A percentile compares a stretch with the other conserved stretches of the same genome.
phyloP scores from a whole-genome alignment of 2,888 invertebrate genomes.

The Cyrtodaria siliqua region DNA sequence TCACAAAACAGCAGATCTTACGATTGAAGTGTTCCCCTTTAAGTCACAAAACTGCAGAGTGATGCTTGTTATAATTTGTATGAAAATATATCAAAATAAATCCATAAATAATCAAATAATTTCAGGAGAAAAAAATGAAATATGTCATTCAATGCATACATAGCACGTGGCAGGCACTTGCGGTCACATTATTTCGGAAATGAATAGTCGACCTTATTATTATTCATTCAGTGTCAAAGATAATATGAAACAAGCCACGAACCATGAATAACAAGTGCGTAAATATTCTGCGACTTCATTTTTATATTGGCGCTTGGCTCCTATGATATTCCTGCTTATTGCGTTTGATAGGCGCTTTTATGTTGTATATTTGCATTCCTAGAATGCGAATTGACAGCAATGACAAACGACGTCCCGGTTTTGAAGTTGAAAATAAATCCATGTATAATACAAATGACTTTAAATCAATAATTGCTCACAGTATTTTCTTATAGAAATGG shows the following conservation, averaged over 20 bases:
- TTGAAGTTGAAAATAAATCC: constrained; percentile 5
- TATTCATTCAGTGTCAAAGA: constrained; percentile 35
- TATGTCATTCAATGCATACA: too few species aligned
- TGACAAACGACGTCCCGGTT: constrained; percentile 28
- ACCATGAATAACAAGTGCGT: constrained; percentile 39
- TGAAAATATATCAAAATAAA: too few species aligned
- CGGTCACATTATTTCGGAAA: too few species aligned
- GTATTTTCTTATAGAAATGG: constrained; percentile 1
- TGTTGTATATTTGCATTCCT: constrained; percentile 33
- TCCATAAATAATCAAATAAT: too few species aligned
- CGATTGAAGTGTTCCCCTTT: too few species aligned
- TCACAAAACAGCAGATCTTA: too few species aligned
- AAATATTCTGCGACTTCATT: constrained; percentile 9
- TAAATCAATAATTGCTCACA: neutral
- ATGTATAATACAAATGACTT: neutral
- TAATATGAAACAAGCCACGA: constrained; percentile 12
- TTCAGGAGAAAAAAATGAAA: too few species aligned
- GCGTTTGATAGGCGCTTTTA: constrained; percentile 20
- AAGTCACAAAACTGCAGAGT: too few species aligned
- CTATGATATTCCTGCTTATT: constrained; percentile 14
- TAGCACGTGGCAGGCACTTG: too few species aligned
- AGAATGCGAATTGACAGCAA: constrained; percentile 14
- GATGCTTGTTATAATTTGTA: too few species aligned
- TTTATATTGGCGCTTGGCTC: constrained; percentile 24
- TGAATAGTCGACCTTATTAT: constrained; percentile 7